Conservation (phyloP, 2,888 invertebrate genomes). For the Caenorhabditis virilis region DNA sequence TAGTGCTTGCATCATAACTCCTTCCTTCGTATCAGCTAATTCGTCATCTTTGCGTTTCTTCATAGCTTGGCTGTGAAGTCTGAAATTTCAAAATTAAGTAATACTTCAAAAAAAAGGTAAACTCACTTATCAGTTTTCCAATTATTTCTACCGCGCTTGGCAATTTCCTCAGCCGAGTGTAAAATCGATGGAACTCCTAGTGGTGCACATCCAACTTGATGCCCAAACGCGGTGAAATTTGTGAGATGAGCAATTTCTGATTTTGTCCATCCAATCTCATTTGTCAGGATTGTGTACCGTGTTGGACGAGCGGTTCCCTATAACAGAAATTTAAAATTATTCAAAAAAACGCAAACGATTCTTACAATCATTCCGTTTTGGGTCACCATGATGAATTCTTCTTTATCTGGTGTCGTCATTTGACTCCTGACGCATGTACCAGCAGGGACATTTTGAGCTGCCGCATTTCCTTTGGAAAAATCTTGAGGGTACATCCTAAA, state of each 20-base stretch:
- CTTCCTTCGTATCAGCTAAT: too few relatives aligned
- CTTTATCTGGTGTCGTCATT: not conserved
- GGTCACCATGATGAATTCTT: not conserved
- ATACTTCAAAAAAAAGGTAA: too few relatives aligned
- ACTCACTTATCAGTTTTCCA: slow-evolving; percentile 36
- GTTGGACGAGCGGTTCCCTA: slow-evolving; percentile 42
- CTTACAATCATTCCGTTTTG: not conserved
- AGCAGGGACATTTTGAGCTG: slow-evolving; percentile 1
- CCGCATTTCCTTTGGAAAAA: not conserved
- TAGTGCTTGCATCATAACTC: too few relatives aligned
- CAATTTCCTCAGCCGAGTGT: slow-evolving; percentile 42
- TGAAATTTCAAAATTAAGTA: too few relatives aligned
- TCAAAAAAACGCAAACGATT: not conserved
- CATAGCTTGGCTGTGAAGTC: too few relatives aligned
- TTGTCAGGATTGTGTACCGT: slow-evolving; percentile 32
- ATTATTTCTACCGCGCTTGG: slow-evolving; percentile 43
- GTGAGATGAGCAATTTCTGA: slow-evolving; percentile 34
- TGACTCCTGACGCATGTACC: not conserved
- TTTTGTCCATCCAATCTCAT: slow-evolving; percentile 29
- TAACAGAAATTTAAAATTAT: slow-evolving; percentile 1
- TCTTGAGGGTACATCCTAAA: not conserved
- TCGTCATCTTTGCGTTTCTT: too few relatives aligned
- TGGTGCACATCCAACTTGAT: slow-evolving; percentile 31
- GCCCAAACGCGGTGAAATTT: slow-evolving; percentile 32
- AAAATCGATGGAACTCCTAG: slow-evolving; percentile 29